Evolutionary conservation across 1,140 invertebrate genomes (phyloP), one percentile per base, ranked within the genome.

Genomic region (Halyomorpha halys): DNA sequence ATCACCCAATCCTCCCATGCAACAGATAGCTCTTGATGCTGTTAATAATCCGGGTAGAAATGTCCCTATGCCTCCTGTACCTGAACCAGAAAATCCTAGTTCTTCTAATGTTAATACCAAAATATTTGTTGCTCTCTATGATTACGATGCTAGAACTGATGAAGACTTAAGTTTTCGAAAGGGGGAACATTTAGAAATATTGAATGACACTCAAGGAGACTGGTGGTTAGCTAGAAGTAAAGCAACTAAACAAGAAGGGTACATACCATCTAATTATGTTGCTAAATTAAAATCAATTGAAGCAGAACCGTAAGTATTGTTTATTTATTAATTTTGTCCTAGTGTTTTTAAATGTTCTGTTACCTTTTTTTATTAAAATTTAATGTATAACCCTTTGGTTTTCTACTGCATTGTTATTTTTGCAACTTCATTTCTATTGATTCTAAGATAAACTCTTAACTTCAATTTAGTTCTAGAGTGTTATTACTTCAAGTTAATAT

Each of bases 181-280:
- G 77, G 95, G 95, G 45, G 96, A 99, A 76, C 91, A 97, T 78
- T 81, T 99, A 73, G 95, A 98, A 78, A 97, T 99, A 68, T 77
- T 98, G 67, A 97, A 98, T 78, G 95, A 98, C 79, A 98, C 93
- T 64, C 91, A 95, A 76, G 94, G 96, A 60, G 97, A 99, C 76
- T 99, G 97, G 97, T 99, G 97, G 97, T 83, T 97, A 72, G 96
- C 96, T 53, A 83, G 89, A 71, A 96, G 92, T 77, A 92, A 94
- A 80, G 84, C 91, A 70, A 94, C 93, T 44, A 87, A 89, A 75
- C 87, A 93, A 75, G 92, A 97, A 78, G 97, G 97, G 65, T 99
- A 98, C 79, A 98, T 99, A 77, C 97, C 97, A 70, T 97, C 94
- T 61, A 99, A 99, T 79, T 99, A 98, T 85, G 95, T 99, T 67